Conservation (phyloP, 1,140 invertebrate species). For the Diorhabda sublineata region DNA sequence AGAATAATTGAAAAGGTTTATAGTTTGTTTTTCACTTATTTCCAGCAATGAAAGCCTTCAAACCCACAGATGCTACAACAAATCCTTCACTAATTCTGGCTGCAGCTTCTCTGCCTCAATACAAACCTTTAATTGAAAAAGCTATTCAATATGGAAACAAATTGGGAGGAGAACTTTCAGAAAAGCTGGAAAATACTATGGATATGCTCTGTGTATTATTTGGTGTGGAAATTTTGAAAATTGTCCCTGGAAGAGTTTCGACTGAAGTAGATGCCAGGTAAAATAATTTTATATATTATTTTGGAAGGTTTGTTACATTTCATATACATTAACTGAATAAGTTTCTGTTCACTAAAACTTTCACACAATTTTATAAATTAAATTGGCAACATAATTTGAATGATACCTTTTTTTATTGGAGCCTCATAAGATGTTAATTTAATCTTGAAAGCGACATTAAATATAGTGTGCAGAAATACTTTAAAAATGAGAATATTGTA, state of each 20-base stretch:
- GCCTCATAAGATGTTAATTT: too few relatives aligned
- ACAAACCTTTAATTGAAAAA: slow-evolving; percentile 82
- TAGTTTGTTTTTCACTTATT: not conserved
- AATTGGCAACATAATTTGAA: too few relatives aligned
- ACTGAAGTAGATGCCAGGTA: slow-evolving; percentile 97
- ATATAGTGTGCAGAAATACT: too few relatives aligned
- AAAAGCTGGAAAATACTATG: slow-evolving; percentile 75
- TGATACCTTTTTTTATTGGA: too few relatives aligned
- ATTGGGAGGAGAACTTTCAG: slow-evolving; percentile 61
- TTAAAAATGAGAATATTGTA: too few relatives aligned
- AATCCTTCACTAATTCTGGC: slow-evolving; percentile 96
- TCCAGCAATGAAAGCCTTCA: slow-evolving; percentile 91
- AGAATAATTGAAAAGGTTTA: too few relatives aligned
- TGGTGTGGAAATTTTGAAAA: slow-evolving; percentile 95
- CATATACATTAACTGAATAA: too few relatives aligned
- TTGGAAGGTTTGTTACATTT: too few relatives aligned
- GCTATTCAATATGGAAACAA: slow-evolving; percentile 84
- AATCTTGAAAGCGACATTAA: too few relatives aligned
- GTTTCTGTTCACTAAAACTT: too few relatives aligned
- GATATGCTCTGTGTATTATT: slow-evolving; percentile 94
- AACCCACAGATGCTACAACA: slow-evolving; percentile 99
- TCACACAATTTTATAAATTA: too few relatives aligned
- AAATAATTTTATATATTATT: slow-evolving; percentile 8
- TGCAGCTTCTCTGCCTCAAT: slow-evolving; percentile 88
- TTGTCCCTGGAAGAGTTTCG: slow-evolving; percentile 95